phyloP scores from a whole-genome alignment of 2,113 vertebrate species.

The Corythoichthys haematopterus region DNA sequence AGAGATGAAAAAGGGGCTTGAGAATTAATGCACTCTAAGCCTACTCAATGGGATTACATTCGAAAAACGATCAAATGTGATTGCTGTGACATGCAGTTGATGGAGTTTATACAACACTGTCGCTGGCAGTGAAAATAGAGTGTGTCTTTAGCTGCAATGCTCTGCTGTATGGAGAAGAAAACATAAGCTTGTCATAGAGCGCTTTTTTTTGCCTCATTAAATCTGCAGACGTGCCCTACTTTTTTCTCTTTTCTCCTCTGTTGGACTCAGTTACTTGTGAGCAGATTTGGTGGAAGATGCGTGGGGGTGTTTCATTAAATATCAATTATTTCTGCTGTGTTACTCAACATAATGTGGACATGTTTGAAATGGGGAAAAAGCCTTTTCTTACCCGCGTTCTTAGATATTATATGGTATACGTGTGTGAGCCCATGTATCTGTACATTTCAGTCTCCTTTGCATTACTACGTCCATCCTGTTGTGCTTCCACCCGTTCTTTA shows the following conservation, averaged over 20 bases:
- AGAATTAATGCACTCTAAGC: slow-evolving; percentile 52
- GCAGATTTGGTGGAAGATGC: slow-evolving; percentile 55
- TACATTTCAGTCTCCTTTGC: slow-evolving; percentile 22
- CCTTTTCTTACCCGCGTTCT: slow-evolving; percentile 6
- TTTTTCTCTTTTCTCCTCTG: slow-evolving; percentile 46
- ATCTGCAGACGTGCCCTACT: slow-evolving; percentile 71
- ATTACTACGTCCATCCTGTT: slow-evolving; percentile 41
- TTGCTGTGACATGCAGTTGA: slow-evolving; percentile 43
- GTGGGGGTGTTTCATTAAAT: slow-evolving; percentile 60
- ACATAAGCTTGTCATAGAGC: slow-evolving; percentile 56
- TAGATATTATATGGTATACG: neutral
- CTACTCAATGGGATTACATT: slow-evolving; percentile 57
- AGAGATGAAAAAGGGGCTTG: slow-evolving; percentile 44
- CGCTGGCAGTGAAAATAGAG: slow-evolving; percentile 30
- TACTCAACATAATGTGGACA: slow-evolving; percentile 35
- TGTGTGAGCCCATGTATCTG: slow-evolving; percentile 15
- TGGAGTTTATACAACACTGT: slow-evolving; percentile 27
- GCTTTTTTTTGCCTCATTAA: slow-evolving; percentile 66
- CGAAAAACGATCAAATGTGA: slow-evolving; percentile 49
- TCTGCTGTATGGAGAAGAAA: slow-evolving; percentile 50
- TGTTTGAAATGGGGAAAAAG: slow-evolving; percentile 20
- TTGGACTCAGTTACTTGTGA: slow-evolving; percentile 45
- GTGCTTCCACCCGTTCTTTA: slow-evolving; percentile 33
- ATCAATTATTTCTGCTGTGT: slow-evolving; percentile 50
- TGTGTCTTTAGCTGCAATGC: slow-evolving; percentile 35